A percentile compares a stretch with the other conserved stretches of the same genome.
Conservation (phyloP, 2,113 vertebrate species). For the Stegastes partitus region DNA sequence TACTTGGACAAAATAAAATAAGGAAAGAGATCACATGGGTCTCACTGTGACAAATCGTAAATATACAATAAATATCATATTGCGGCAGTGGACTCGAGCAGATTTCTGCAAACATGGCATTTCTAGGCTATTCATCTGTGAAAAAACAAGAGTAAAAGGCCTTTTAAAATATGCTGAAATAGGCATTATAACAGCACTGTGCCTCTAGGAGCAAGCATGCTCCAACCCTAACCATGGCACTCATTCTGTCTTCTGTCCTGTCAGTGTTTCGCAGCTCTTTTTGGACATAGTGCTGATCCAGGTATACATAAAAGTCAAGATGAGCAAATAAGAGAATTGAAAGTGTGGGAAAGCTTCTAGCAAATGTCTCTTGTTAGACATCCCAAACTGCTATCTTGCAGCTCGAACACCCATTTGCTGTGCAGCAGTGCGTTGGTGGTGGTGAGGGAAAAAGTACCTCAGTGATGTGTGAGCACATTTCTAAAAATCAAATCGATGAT, state of each 20-base stretch:
- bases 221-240: not conserved
- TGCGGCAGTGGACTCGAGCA: not conserved
- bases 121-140: constrained; percentile 29
- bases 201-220: not conserved
- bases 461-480: constrained; percentile 31
- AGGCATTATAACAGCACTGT: not conserved
- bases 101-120: constrained; percentile 24
- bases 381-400: constrained; percentile 24
- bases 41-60: not conserved
- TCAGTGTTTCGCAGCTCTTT: constrained; percentile 12
- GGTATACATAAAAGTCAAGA: constrained; percentile 1
- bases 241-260: constrained; percentile 13
- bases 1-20: too few species aligned
- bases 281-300: not conserved
- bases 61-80: not conserved
- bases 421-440: constrained; percentile 46
- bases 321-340: constrained; percentile 27
- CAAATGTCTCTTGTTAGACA: constrained; percentile 39
- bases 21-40: too few species aligned
- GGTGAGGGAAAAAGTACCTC: constrained; percentile 24
- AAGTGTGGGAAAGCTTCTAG: constrained; percentile 26
- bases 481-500: constrained; percentile 52
- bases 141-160: not conserved
- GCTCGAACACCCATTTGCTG: constrained; percentile 63
- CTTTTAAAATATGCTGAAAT: constrained; percentile 17